Percentiles rank a stretch among this genome's conserved stretches.
phyloP scores from a whole-genome alignment of 2,888 invertebrate genomes.

The Eupithecia subfuscata region DNA sequence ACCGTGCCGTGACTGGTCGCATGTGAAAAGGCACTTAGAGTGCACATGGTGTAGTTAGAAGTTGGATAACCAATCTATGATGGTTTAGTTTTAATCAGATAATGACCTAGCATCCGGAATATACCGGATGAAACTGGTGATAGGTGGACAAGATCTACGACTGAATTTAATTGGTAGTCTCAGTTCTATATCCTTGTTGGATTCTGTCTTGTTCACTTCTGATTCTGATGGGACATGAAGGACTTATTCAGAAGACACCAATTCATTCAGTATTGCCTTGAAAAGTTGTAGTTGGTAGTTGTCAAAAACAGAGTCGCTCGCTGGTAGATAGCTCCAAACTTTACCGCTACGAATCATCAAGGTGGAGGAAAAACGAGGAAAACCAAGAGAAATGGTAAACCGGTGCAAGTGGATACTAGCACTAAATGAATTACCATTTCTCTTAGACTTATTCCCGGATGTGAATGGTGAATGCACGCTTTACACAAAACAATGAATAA shows the following conservation, averaged over 20 bases:
- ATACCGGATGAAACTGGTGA: neutral
- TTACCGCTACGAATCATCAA: neutral
- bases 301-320: neutral
- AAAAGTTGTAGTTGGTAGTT: neutral
- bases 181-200: neutral
- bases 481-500: neutral
- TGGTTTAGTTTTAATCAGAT: neutral
- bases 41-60: slow-evolving; percentile 20
- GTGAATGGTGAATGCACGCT: neutral
- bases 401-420: no score
- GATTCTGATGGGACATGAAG: neutral
- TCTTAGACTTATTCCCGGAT: no score
- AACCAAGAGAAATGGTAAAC: no score
- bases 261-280: neutral
- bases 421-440: no score
- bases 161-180: neutral
- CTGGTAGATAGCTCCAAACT: no score
- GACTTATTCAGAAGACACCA: neutral
- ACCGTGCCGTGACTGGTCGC: no score
- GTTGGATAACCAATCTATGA: neutral
- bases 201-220: neutral
- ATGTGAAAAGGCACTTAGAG: neutral
- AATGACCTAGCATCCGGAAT: neutral
- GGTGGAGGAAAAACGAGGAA: neutral
- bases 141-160: neutral